Conservation (phyloP, 1,140 invertebrate species). For the Dendroctonus valens region DNA sequence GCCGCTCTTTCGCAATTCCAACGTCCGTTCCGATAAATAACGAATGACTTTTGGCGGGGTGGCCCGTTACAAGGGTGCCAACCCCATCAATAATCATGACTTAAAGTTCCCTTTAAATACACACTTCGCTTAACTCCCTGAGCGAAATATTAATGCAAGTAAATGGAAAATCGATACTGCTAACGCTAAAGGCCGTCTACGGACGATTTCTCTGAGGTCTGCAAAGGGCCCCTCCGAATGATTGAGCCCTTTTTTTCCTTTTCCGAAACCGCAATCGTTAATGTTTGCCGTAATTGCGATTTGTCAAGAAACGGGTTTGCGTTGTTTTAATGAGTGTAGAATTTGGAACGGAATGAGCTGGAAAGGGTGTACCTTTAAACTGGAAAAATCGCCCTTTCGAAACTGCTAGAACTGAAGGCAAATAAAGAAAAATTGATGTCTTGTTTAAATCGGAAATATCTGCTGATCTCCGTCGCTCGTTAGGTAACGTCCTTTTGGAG, state of each 20-base stretch:
- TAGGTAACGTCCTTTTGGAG: too few relatives aligned
- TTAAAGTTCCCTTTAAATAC: constrained; percentile 46
- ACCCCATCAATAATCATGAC: constrained; percentile 48
- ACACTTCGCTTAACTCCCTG: constrained; percentile 45
- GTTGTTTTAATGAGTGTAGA: constrained; percentile 1
- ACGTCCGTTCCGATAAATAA: constrained; percentile 42
- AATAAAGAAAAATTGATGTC: too few relatives aligned
- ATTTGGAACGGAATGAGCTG: too few relatives aligned
- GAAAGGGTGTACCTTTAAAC: too few relatives aligned
- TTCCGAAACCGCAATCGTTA: constrained; percentile 26
- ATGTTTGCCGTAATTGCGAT: constrained; percentile 29
- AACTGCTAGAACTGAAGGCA: too few relatives aligned
- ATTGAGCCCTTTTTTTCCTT: constrained; percentile 22
- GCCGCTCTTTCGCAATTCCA: constrained; percentile 35
- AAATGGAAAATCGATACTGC: constrained; percentile 47
- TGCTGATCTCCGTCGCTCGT: too few relatives aligned
- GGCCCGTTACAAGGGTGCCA: constrained; percentile 40
- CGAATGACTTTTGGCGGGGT: constrained; percentile 41
- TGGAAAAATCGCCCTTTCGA: too few relatives aligned
- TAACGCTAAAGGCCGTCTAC: constrained; percentile 23
- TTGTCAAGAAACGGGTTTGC: constrained; percentile 13
- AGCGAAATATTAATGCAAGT: constrained; percentile 47
- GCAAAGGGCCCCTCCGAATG: constrained; percentile 14
- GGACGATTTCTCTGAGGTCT: constrained; percentile 28
- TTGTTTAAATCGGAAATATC: too few relatives aligned